Percentiles rank a stretch among this genome's conserved stretches.
Evolutionary conservation across 1,140 invertebrate species (phyloP).

Genomic region (Drosophila funebris): DNA sequence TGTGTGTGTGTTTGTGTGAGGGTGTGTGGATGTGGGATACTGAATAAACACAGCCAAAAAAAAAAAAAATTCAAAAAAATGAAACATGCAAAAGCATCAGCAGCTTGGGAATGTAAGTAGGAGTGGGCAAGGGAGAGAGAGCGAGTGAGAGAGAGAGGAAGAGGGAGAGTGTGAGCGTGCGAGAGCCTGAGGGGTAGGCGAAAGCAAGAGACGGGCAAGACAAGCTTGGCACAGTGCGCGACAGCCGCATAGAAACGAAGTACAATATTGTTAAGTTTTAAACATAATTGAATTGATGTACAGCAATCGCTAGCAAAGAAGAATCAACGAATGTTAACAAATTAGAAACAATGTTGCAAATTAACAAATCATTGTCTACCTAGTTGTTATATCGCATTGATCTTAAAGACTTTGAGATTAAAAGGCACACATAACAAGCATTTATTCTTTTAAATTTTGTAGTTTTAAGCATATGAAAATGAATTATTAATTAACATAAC

Average conservation of each 20-base stretch:
- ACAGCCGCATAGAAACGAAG: constrained; percentile 14
- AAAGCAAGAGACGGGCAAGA: not conserved
- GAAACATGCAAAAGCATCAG: constrained; percentile 56
- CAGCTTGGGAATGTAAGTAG: constrained; percentile 1
- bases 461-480: too few species aligned
- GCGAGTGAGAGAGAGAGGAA: not conserved
- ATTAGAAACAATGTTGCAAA: too few species aligned
- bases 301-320: too few species aligned
- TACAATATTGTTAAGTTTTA: not conserved
- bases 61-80: constrained; percentile 49
- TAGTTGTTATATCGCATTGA: too few species aligned
- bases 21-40: constrained; percentile 9
- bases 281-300: too few species aligned
- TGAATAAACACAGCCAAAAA: constrained; percentile 31
- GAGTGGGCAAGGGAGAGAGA: not conserved
- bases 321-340: too few species aligned
- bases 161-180: not conserved
- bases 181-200: not conserved
- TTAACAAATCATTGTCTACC: too few species aligned
- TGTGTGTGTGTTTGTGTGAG: not conserved
- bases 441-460: too few species aligned
- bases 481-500: too few species aligned
- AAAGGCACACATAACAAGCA: too few species aligned
- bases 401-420: too few species aligned
- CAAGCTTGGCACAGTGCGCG: constrained; percentile 15